Base-by-base conservation (phyloP, 2,797 vertebrate genomes). In the Limnodromus scolopaceus region DNA sequence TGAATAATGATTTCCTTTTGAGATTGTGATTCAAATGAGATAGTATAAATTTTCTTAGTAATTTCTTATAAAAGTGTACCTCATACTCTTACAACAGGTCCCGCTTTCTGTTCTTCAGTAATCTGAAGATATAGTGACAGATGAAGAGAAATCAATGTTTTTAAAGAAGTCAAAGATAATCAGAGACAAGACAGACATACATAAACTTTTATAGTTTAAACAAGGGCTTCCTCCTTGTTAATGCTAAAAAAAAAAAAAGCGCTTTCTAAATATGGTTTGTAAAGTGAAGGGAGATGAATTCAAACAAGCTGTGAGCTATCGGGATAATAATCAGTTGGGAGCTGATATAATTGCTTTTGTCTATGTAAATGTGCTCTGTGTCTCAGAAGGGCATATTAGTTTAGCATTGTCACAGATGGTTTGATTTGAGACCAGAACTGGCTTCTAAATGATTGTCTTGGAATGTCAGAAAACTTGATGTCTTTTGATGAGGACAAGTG, bases 401-500 rank as follows among this genome's bases (percentile, higher is more conserved):
- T 88, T 65, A 51, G 65, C 34, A 28, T 57, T 68, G 11, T 75
- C 38, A 48, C 34, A 78, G 60, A 25, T 78, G 20, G 32, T 91
- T 83, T 77, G 43, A 78, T 93, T 66, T 2, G 16, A 27, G 38
- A 48, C 27, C 51, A 82, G 63, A 76, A 38, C 27, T 75, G 39
- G 20, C 11, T 76, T 92, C 34, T 75, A 41, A 88, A 13, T 57
- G 3, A 6, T 20, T 53, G 0, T 34, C 13, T 64, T 71, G 49
- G 12, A 49, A 18, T 45, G 32, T 34, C 7, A 23, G n/a, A 64
- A 64, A 24, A 1, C 28, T 75, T 43, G 32, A 10, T 0, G 0
- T 70, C 16, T 87, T 92, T 81, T 57, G 18, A 7, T 75, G 45
- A 60, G 39, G 45, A 12, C 10, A 53, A 7, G 11, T 49, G 25